Conservation (phyloP, 2,888 invertebrate species). For the Drosophila mimica region DNA sequence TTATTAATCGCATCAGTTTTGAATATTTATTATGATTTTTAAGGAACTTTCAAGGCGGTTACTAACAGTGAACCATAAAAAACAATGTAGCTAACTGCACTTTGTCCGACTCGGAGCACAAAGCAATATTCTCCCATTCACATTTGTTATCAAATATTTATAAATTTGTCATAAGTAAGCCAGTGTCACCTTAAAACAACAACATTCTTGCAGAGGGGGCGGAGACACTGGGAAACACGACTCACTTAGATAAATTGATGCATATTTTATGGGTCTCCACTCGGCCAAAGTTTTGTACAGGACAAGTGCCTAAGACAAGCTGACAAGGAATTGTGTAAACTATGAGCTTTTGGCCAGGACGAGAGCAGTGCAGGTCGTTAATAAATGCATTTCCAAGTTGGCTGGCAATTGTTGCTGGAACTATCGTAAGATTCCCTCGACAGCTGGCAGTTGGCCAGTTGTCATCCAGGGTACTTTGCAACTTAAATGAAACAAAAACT, state of each 20-base stretch:
- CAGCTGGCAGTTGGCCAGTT: constrained; percentile 23
- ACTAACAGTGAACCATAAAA: not conserved
- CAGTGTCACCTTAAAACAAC: not conserved
- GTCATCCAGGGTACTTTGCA: constrained; percentile 20
- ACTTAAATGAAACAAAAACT: constrained; percentile 55
- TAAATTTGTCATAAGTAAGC: not conserved
- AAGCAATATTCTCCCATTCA: not conserved
- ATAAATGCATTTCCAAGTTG: constrained; percentile 32
- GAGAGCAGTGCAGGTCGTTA: not conserved
- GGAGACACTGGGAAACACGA: not conserved
- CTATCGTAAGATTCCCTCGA: not conserved
- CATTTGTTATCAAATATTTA: not conserved
- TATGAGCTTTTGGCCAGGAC: not conserved
- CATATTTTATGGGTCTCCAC: not conserved
- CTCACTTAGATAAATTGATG: not conserved
- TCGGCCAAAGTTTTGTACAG: not conserved
- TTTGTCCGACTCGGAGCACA: not conserved
- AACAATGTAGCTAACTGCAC: not conserved
- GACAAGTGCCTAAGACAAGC: constrained; percentile 10
- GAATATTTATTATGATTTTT: not conserved
- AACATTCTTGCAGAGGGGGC: not conserved
- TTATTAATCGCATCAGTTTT: not conserved
- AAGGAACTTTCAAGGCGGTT: not conserved
- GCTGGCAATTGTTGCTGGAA: constrained; percentile 7
- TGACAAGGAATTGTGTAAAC: not conserved